Evolutionary conservation across 2,888 invertebrate species (phyloP).

Genomic region (Lasioglossum zephyrum): DNA sequence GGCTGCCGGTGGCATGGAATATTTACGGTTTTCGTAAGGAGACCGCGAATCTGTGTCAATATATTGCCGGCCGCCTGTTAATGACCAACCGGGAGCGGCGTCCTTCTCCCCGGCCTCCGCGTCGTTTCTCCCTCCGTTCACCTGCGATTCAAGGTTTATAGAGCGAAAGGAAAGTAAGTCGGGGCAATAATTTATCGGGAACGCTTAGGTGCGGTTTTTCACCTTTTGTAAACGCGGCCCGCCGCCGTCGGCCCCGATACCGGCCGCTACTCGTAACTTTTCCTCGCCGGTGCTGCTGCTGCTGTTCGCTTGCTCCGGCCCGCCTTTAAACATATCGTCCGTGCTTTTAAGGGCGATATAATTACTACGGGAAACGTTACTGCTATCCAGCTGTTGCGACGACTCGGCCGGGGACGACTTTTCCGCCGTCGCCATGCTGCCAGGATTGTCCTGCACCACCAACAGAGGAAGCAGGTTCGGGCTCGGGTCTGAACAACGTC

Average conservation of each 20-base stretch:
- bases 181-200: slow-evolving; percentile 55
- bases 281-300: slow-evolving; percentile 41
- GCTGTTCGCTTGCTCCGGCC: slow-evolving; percentile 73
- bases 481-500: slow-evolving; percentile 37
- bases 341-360: slow-evolving; percentile 76
- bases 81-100: slow-evolving; percentile 17
- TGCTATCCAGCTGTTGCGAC: slow-evolving; percentile 1
- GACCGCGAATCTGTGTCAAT: slow-evolving; percentile 58
- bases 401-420: slow-evolving; percentile 8
- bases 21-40: slow-evolving; percentile 51
- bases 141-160: slow-evolving; percentile 58
- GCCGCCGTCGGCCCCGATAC: slow-evolving; percentile 39
- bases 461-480: slow-evolving; percentile 35
- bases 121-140: slow-evolving; percentile 33
- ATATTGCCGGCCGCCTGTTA: slow-evolving; percentile 29
- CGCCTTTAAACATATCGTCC: slow-evolving; percentile 78
- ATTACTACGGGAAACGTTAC: slow-evolving; percentile 65
- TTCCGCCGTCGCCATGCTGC: background rate
- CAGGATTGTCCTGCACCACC: slow-evolving; percentile 20
- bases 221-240: slow-evolving; percentile 68
- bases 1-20: slow-evolving; percentile 29
- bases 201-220: slow-evolving; percentile 37
- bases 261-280: slow-evolving; percentile 44
- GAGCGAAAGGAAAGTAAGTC: slow-evolving; percentile 43
- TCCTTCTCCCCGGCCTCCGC: background rate